A percentile compares a stretch with the other conserved stretches of the same genome.
Evolutionary conservation across 1,140 invertebrate genomes (phyloP).

Genomic region (Oscheius sp.): DNA sequence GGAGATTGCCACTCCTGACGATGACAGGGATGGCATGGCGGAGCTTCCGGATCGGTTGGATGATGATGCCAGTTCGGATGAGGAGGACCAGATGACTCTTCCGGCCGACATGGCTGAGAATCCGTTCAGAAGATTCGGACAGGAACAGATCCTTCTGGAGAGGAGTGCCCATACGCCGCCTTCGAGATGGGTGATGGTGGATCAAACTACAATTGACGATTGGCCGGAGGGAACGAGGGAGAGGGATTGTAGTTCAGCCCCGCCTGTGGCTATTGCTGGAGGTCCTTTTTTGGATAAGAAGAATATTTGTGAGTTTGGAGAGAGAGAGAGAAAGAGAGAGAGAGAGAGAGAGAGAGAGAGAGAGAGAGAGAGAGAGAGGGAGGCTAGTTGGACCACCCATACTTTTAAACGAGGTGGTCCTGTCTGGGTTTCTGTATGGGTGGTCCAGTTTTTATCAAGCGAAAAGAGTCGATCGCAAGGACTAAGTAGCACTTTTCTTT

Average conservation of each 20-base stretch:
- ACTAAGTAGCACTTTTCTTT: no score
- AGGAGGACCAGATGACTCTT: not conserved
- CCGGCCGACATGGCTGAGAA: constrained; percentile 25
- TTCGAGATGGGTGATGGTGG: constrained; percentile 50
- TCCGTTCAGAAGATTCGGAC: constrained; percentile 45
- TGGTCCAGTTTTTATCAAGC: no score
- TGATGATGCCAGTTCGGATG: constrained; percentile 42
- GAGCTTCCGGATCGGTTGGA: not conserved
- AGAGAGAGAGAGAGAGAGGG: no score
- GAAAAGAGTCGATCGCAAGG: no score
- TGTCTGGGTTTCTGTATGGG: no score
- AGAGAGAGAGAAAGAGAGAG: no score
- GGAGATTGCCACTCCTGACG: constrained; percentile 32
- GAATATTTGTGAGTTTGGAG: no score
- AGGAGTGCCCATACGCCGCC: constrained; percentile 57
- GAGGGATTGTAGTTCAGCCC: constrained; percentile 52
- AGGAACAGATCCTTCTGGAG: constrained; percentile 57
- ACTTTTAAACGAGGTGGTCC: no score
- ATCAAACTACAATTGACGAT: constrained; percentile 1
- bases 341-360: no score
- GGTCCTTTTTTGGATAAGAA: not conserved
- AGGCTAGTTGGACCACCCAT: no score
- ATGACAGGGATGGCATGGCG: constrained; percentile 35
- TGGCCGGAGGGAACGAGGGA: constrained; percentile 41
- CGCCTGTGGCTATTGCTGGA: constrained; percentile 37